phyloP scores from a whole-genome alignment of 2,113 vertebrate species.

The Emydocephalus ijimae region DNA sequence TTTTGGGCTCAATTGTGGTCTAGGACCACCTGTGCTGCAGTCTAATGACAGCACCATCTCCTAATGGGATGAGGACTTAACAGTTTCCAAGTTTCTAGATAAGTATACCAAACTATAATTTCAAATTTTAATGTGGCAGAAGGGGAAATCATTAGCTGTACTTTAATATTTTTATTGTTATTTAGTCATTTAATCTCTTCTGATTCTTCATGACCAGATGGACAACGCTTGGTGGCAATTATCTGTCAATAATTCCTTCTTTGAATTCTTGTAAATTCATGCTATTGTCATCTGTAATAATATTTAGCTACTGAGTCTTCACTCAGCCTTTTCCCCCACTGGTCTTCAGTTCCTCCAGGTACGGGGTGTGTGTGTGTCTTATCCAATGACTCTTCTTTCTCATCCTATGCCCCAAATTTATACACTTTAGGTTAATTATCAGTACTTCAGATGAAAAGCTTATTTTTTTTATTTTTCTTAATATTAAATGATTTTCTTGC shows the following conservation, averaged over 20 bases:
- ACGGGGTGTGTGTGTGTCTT: neutral
- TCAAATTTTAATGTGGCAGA: neutral
- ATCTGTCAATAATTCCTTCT: neutral
- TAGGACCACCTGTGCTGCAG: too few relatives aligned
- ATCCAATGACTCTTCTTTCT: neutral
- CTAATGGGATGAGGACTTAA: neutral
- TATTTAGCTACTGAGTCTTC: neutral
- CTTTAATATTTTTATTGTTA: neutral
- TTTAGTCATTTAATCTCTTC: neutral
- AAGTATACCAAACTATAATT: neutral
- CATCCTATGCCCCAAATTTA: neutral
- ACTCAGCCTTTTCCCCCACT: neutral
- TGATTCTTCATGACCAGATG: neutral
- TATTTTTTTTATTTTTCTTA: neutral
- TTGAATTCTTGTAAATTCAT: neutral
- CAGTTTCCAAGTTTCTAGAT: neutral
- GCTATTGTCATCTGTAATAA: neutral
- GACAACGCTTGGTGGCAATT: neutral
- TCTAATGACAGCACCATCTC: neutral
- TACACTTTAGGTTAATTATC: neutral
- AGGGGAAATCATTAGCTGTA: neutral
- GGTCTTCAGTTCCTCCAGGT: neutral
- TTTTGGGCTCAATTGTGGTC: neutral
- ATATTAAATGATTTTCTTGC: neutral
- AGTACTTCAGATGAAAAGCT: neutral